Percentiles rank a stretch among this genome's conserved stretches.
Conservation (phyloP, 2,888 invertebrate genomes). For the Clitarchus hookeri region DNA sequence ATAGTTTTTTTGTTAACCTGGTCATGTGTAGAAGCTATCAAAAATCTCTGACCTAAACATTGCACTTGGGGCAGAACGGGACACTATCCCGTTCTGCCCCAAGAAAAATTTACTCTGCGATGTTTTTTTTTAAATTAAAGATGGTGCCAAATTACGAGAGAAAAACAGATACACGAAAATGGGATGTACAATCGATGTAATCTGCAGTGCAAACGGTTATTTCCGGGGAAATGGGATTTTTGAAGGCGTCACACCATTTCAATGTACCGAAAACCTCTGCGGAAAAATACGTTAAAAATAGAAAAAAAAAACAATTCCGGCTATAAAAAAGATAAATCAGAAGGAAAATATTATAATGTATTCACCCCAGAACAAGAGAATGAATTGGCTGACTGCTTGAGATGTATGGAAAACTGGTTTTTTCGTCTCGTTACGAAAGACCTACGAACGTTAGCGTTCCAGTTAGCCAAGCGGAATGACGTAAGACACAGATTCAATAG, state of each 20-base stretch:
- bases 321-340: background rate
- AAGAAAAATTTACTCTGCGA: background rate
- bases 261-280: background rate
- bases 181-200: background rate
- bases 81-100: conserved; percentile 10
- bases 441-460: background rate
- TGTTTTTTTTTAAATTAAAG: background rate
- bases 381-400: background rate
- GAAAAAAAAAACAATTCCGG: background rate
- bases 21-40: background rate
- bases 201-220: background rate
- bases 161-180: background rate
- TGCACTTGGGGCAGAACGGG: background rate
- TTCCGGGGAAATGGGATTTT: background rate
- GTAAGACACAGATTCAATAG: background rate
- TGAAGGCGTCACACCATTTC: background rate
- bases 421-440: background rate
- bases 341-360: background rate
- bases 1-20: background rate
- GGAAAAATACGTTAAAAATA: background rate
- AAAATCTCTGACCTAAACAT: background rate
- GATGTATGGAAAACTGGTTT: background rate
- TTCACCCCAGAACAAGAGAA: background rate
- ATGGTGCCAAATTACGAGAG: background rate
- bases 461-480: background rate